Evolutionary conservation across 2,888 invertebrate genomes (phyloP).

Genomic region (Cheilosia impressa): DNA sequence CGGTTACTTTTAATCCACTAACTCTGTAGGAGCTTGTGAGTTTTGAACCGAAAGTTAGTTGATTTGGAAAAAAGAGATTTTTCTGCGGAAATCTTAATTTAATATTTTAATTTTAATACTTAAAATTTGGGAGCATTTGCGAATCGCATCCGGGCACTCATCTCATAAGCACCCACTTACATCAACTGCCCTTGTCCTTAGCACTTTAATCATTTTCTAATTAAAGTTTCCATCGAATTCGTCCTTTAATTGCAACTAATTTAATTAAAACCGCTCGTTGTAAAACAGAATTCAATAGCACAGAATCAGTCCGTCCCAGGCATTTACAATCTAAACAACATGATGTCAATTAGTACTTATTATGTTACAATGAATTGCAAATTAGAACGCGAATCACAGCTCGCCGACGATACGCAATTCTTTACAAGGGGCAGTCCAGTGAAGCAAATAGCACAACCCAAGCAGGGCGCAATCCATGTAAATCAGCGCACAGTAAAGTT

Average conservation of each 20-base stretch:
- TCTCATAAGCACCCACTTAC: too few species aligned
- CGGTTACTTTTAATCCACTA: too few species aligned
- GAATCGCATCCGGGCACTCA: too few species aligned
- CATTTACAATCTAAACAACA: constrained; percentile 13
- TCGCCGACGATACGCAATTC: constrained; percentile 37
- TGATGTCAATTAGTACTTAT: constrained; percentile 58
- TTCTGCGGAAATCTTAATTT: too few species aligned
- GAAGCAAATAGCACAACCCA: not conserved
- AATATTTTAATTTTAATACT: too few species aligned
- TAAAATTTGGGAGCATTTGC: too few species aligned
- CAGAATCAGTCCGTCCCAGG: not conserved
- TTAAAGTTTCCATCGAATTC: constrained; percentile 30
- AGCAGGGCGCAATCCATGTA: constrained; percentile 34
- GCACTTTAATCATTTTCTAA: not conserved
- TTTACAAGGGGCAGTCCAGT: constrained; percentile 25
- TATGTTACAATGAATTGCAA: constrained; percentile 63
- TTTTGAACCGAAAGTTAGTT: too few species aligned
- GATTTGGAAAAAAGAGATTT: too few species aligned
- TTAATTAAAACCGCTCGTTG: constrained; percentile 31
- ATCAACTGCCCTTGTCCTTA: too few species aligned
- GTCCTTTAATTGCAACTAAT: constrained; percentile 38
- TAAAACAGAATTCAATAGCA: not conserved
- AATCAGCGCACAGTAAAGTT: constrained; percentile 42
- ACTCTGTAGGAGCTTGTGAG: too few species aligned
- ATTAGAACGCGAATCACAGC: constrained; percentile 52